phyloP scores from a whole-genome alignment of 2,888 invertebrate genomes.

The Papilio gigon region DNA sequence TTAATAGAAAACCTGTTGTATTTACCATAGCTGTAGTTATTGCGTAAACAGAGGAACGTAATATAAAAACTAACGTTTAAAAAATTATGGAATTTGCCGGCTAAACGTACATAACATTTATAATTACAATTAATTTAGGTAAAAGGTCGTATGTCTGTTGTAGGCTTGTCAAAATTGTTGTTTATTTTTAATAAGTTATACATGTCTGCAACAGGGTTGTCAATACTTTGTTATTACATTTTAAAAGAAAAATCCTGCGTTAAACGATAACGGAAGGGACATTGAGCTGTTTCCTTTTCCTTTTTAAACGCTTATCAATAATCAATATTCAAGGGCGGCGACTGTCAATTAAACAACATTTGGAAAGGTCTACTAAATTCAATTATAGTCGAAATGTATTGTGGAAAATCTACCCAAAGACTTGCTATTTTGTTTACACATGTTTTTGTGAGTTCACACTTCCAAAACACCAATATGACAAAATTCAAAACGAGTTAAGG shows the following conservation, averaged over 20 bases:
- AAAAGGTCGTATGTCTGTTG: constrained; percentile 30
- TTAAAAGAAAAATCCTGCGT: not conserved
- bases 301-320: constrained; percentile 8
- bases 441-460: too few species aligned
- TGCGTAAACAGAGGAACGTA: not conserved
- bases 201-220: constrained; percentile 24
- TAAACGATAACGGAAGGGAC: not conserved
- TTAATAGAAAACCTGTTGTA: constrained; percentile 28
- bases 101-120: constrained; percentile 20
- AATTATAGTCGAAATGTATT: not conserved
- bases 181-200: too few species aligned
- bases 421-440: not conserved
- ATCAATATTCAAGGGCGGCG: constrained; percentile 1
- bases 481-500: too few species aligned
- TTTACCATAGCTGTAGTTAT: not conserved
- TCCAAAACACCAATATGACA: too few species aligned
- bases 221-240: not conserved
- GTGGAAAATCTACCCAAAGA: not conserved
- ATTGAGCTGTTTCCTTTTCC: not conserved
- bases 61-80: not conserved
- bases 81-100: constrained; percentile 5
- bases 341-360: constrained; percentile 4
- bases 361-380: constrained; percentile 11
- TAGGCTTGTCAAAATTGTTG: constrained; percentile 14
- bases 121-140: constrained; percentile 33